These are phyloP conservation scores for Metopia argyrocephala DNA, from an alignment of 2,888 invertebrate species.

Conservation along the genomic window DNA sequence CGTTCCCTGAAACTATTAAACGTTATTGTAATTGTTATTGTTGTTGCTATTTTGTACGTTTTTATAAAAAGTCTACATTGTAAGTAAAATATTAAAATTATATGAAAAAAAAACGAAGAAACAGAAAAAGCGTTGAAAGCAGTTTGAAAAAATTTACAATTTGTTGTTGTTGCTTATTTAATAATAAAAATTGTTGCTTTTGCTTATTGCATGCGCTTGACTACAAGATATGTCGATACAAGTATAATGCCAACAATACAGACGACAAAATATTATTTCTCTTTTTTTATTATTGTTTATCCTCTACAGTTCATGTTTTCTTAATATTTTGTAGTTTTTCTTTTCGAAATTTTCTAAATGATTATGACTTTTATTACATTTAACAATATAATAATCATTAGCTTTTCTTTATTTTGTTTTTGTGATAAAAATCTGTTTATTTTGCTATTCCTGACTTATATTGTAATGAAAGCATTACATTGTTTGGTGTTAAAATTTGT, in stretches of 20 bases:
- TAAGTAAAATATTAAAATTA: slow-evolving; percentile 24
- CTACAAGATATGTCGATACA: too few relatives aligned
- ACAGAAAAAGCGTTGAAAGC: not conserved
- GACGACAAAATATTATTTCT: slow-evolving; percentile 20
- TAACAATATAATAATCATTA: slow-evolving; percentile 54
- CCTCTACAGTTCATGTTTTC: slow-evolving; percentile 18
- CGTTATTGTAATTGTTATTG: slow-evolving; percentile 56
- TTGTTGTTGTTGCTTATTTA: slow-evolving; percentile 52
- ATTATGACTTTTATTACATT: too few relatives aligned
- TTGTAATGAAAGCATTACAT: too few relatives aligned
- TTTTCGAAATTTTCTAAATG: too few relatives aligned
- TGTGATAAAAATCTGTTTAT: slow-evolving; percentile 48
- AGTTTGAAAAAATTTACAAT: slow-evolving; percentile 33
- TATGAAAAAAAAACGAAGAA: slow-evolving; percentile 23
- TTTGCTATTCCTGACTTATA: too few relatives aligned
- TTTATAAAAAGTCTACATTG: slow-evolving; percentile 54
- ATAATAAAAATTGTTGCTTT: too few relatives aligned
- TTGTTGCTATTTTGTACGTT: slow-evolving; percentile 41
- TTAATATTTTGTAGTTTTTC: slow-evolving; percentile 42
- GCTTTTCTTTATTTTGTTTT: slow-evolving; percentile 31
- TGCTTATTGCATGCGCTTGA: too few relatives aligned
- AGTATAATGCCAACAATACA: slow-evolving; percentile 32
- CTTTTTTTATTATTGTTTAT: not conserved
- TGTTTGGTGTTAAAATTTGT: too few relatives aligned
- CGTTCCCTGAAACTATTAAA: slow-evolving; percentile 56